A percentile compares a stretch with the other conserved stretches of the same genome.
phyloP scores from a whole-genome alignment of 2,797 vertebrate species.

The Lepilemur ruficaudatus region DNA sequence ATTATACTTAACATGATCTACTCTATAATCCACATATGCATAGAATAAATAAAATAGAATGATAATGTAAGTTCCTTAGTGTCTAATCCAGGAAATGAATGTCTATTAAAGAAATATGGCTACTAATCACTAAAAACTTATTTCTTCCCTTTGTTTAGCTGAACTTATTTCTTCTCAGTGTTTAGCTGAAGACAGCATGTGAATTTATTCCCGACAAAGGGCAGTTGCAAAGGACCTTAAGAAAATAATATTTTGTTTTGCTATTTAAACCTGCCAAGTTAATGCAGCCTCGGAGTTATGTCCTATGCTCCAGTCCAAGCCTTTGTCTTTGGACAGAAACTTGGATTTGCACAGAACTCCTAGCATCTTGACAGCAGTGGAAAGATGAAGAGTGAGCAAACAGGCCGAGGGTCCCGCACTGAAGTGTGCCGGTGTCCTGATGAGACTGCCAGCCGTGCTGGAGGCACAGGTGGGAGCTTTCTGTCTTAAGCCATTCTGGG shows the following conservation, averaged over 20 bases:
- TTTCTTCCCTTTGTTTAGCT: conserved; percentile 1
- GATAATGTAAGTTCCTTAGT: conserved; percentile 27
- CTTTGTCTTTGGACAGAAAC: not conserved
- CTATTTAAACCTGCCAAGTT: not conserved
- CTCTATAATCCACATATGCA: conserved; percentile 49
- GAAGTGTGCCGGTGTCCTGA: not conserved
- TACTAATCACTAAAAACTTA: conserved; percentile 7
- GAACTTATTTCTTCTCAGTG: not conserved
- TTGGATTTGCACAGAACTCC: not conserved
- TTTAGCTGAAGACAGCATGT: not conserved
- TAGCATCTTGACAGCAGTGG: not conserved
- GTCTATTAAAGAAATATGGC: conserved; percentile 64
- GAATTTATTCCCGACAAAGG: not conserved
- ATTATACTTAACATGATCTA: conserved; percentile 47
- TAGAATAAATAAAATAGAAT: conserved; percentile 71
- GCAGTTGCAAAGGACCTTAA: not conserved
- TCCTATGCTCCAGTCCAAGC: not conserved
- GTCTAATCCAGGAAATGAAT: conserved; percentile 71
- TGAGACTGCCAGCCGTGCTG: rapidly evolving
- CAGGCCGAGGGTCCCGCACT: not conserved
- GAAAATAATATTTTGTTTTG: conserved; percentile 1
- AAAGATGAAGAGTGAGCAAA: not conserved
- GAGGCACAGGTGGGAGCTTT: not conserved
- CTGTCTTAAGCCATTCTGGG: not conserved
- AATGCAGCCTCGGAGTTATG: not conserved